These are phyloP conservation scores for Phalacrocorax brasilianus DNA, from an alignment of 2,113 vertebrate genomes.

Conservation along the genomic window DNA sequence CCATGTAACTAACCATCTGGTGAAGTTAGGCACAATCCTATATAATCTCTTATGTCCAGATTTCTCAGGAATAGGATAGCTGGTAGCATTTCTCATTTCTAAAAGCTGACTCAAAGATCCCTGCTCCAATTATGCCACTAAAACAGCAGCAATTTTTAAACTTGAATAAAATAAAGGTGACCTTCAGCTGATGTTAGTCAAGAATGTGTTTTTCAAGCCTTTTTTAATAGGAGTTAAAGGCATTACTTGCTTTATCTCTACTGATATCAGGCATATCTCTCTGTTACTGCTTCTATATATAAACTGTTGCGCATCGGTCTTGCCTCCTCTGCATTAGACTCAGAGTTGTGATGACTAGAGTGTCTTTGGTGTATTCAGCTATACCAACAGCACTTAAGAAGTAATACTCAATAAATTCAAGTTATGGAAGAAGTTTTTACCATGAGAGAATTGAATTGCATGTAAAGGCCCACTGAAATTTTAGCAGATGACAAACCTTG, in stretches of 20 bases:
- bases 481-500: not conserved
- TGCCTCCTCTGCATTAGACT: not conserved
- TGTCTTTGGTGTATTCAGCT: not conserved
- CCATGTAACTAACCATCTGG: not conserved
- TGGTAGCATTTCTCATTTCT: not conserved
- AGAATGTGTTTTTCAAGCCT: not conserved
- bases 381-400: not conserved
- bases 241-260: not conserved
- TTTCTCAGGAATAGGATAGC: not conserved
- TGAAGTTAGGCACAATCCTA: not conserved
- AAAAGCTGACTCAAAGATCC: not conserved
- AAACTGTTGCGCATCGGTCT: not conserved
- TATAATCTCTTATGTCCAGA: not conserved
- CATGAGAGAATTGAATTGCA: not conserved
- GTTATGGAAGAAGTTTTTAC: not conserved
- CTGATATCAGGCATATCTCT: not conserved
- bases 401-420: not conserved
- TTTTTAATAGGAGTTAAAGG: not conserved
- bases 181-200: not conserved
- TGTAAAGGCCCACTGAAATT: not conserved
- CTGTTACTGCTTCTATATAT: not conserved
- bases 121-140: not conserved
- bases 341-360: not conserved
- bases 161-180: not conserved
- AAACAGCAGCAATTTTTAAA: not conserved